phyloP scores from a whole-genome alignment of 1,140 invertebrate genomes.

The Atopsyche davidsoni region DNA sequence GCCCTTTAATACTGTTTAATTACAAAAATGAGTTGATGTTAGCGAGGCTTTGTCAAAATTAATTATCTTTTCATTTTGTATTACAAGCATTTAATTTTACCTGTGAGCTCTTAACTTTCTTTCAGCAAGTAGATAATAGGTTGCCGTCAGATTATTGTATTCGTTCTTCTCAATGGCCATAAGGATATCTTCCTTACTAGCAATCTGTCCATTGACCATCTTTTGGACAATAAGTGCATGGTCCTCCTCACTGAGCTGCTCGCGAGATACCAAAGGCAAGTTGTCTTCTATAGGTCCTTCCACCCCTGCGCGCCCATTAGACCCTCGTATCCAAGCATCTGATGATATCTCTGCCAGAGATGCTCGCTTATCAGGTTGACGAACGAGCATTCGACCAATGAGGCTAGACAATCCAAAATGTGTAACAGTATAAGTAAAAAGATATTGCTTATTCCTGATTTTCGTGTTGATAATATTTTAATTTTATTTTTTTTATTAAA shows the following conservation, averaged over 20 bases:
- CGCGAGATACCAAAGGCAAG: conserved; percentile 72
- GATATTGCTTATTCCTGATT: not conserved
- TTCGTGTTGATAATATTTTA: no score
- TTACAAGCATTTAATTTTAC: conserved; percentile 60
- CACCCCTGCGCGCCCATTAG: conserved; percentile 35
- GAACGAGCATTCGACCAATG: conserved; percentile 86
- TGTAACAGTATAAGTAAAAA: not conserved
- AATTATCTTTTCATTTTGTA: no score
- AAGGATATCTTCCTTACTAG: conserved; percentile 87
- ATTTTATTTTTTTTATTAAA: not conserved
- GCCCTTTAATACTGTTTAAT: conserved; percentile 14
- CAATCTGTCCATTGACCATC: conserved; percentile 94
- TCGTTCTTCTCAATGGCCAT: conserved; percentile 91
- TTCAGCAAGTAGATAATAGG: conserved; percentile 95
- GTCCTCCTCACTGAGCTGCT: conserved; percentile 87
- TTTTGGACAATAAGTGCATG: conserved; percentile 88
- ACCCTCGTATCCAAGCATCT: conserved; percentile 72
- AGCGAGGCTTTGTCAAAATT: conserved; percentile 41
- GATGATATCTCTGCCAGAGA: conserved; percentile 81
- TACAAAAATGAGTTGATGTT: conserved; percentile 33
- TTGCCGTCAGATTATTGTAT: conserved; percentile 98
- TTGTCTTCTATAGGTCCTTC: conserved; percentile 42
- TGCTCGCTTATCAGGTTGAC: conserved; percentile 86
- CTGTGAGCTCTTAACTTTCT: conserved; percentile 71
- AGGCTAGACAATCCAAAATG: no score